A percentile compares a stretch with the other conserved stretches of the same genome.
phyloP scores from a whole-genome alignment of 2,888 invertebrate species.

The Myathropa florea region DNA sequence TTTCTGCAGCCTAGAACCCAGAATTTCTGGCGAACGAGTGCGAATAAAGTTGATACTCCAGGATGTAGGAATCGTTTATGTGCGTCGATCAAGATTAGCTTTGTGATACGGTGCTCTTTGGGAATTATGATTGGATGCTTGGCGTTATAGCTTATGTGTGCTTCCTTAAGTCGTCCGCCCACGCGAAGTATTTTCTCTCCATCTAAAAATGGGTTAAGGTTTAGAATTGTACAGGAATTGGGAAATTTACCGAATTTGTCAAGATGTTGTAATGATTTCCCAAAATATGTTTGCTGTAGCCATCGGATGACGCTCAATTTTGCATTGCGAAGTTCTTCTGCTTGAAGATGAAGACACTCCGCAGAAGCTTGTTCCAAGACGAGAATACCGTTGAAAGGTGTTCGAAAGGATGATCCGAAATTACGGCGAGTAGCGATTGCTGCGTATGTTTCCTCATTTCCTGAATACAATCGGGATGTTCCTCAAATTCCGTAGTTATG shows the following conservation, averaged over 20 bases:
- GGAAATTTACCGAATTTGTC: too few relatives aligned
- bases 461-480: not conserved
- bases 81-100: not conserved
- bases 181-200: not conserved
- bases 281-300: not conserved
- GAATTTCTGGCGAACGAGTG: slow-evolving; percentile 13
- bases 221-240: not conserved
- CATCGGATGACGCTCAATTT: not conserved
- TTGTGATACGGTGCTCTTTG: not conserved
- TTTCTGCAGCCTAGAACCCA: slow-evolving; percentile 14
- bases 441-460: not conserved
- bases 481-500: not conserved
- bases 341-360: not conserved
- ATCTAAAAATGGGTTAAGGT: slow-evolving; percentile 16
- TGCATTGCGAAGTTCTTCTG: not conserved
- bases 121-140: slow-evolving; percentile 25
- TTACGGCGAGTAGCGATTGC: not conserved
- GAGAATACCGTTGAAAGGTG: not conserved
- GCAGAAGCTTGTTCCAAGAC: not conserved
- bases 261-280: not conserved
- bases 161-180: slow-evolving; percentile 7
- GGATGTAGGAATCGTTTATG: not conserved
- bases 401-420: not conserved
- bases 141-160: not conserved
- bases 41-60: slow-evolving; percentile 18